Evolutionary conservation across 2,888 invertebrate species (phyloP), one percentile per base, ranked within the genome.

Genomic region (Noctua pronuba): DNA sequence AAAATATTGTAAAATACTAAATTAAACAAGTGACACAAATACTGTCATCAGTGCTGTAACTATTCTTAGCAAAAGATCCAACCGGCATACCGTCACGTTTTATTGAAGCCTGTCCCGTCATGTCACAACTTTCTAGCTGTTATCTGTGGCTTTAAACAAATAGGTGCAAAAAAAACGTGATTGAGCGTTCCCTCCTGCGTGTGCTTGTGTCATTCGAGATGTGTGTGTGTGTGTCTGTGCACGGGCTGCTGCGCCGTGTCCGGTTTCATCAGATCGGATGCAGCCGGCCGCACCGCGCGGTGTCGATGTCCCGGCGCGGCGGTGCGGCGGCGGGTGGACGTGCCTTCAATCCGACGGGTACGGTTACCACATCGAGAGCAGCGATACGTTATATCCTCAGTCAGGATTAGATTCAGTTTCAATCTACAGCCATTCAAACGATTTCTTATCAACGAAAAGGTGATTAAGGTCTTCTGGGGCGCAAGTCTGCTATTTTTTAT

Each of bases 211-310:
- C 35, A 16, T 13, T 31, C 49, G 71, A 58, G 70, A 41, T 65
- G 55, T 31, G 55, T 31, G 83, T 79, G 82, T 81, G 35, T 65
- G 55, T 31, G n/a, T 31, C 82, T 60, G 75, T 65, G 77, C 77
- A 79, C 75, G 86, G 78, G 41, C 80, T 68, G 81, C 72, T 80
- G 88, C 78, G 67, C 76, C 75, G 88, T 68, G 81, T 88, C 87
- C 73, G 72, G 82, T 88, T 86, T 77, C 89, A 88, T 85, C 83
- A 78, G 86, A 78, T 86, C 88, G 77, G 83, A 85, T 86, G 89
- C 87, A 80, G 88, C 80, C 77, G 73, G 31, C 67, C 70, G 80
- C 70, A 78, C 77, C 81, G 78, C 83, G 46, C 52, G 75, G 82
- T 87, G 84, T 86, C 82, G 79, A 84, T 85, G 70, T 74, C 87